These are phyloP conservation scores for Zaprionus nigranus DNA, from an alignment of 1,140 invertebrate genomes.

Conservation along the genomic window DNA sequence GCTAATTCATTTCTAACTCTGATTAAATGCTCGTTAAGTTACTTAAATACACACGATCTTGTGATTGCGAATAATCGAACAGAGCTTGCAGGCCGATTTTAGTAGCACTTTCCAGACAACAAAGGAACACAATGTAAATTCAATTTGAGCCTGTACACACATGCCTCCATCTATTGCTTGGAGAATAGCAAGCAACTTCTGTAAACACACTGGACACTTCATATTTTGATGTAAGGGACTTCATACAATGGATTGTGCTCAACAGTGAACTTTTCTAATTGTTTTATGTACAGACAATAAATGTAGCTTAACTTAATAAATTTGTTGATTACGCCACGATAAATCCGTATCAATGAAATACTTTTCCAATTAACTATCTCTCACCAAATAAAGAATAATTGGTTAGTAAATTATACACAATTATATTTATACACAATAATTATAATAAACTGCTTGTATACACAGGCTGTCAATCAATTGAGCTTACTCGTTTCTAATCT, in stretches of 20 bases:
- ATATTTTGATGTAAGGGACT: background rate
- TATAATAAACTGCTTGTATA: background rate
- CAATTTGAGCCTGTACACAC: background rate
- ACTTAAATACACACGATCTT: background rate
- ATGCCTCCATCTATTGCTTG: background rate
- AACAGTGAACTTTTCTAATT: background rate
- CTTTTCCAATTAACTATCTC: no score
- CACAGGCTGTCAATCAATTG: background rate
- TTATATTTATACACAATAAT: background rate
- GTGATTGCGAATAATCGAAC: background rate
- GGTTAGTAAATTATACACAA: background rate
- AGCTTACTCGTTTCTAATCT: constrained; percentile 7
- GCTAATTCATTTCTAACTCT: background rate
- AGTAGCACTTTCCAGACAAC: background rate
- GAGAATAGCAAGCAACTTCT: no score
- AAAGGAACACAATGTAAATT: background rate
- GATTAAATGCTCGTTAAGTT: background rate
- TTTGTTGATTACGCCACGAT: no score
- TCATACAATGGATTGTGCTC: background rate
- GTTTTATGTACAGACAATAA: background rate
- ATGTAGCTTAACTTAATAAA: no score
- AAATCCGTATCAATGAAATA: no score
- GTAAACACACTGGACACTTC: no score
- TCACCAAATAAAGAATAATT: background rate
- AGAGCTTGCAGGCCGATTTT: background rate